Conservation (phyloP, 2,113 vertebrate genomes). For the Lathamus discolor region DNA sequence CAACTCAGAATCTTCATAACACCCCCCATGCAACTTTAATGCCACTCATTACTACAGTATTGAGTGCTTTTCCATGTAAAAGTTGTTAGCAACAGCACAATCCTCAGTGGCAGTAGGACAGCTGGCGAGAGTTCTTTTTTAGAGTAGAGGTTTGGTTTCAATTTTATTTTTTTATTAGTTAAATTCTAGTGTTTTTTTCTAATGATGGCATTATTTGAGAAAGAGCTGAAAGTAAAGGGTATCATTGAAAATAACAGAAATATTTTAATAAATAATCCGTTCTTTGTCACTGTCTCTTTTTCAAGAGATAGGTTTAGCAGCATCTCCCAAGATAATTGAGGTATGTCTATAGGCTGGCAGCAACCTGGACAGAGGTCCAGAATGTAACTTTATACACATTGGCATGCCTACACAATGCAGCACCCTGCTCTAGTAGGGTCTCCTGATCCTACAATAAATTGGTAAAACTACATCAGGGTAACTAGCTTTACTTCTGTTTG, state of each 20-base stretch:
- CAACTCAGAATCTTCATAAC: constrained; percentile 2
- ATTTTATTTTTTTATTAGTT: neutral
- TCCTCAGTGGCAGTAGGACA: neutral
- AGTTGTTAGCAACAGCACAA: neutral
- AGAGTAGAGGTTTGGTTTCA: neutral
- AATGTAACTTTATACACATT: neutral
- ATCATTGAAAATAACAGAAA: neutral
- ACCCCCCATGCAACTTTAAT: neutral
- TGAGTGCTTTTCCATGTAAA: neutral
- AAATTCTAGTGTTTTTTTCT: neutral
- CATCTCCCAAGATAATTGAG: neutral
- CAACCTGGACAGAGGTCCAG: neutral
- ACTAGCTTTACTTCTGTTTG: neutral
- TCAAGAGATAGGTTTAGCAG: neutral
- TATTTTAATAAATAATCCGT: neutral
- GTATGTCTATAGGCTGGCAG: neutral
- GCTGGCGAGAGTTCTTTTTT: neutral
- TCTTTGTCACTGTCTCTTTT: neutral
- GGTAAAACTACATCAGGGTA: neutral
- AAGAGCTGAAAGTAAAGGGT: neutral
- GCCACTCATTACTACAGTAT: neutral
- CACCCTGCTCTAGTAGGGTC: neutral
- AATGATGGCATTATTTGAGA: neutral
- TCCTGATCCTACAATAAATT: neutral
- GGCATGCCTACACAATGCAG: neutral